Evolutionary conservation across 2,113 vertebrate species (phyloP).

Genomic region (Plecturocebus donacophilus): DNA sequence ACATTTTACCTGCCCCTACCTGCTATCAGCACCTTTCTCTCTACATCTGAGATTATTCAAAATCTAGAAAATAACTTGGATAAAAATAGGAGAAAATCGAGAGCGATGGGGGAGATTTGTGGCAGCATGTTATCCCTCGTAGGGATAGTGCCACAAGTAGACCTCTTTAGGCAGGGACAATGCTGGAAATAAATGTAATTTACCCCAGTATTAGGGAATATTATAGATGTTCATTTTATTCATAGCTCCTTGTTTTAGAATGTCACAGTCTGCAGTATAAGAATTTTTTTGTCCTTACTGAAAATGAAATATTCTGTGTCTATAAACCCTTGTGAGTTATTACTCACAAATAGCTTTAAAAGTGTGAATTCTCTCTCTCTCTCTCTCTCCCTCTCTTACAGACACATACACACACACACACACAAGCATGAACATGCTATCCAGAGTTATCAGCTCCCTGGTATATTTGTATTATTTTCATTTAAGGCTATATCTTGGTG

Average conservation of each 20-base stretch:
- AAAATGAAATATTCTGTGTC: neutral
- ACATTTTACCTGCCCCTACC: neutral
- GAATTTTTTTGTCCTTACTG: neutral
- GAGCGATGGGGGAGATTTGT: too few relatives aligned
- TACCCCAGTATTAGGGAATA: neutral
- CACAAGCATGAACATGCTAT: neutral
- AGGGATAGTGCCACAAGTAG: neutral
- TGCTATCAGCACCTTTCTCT: neutral
- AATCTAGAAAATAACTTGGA: neutral
- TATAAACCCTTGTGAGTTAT: neutral
- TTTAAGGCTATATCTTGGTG: neutral
- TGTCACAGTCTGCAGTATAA: neutral
- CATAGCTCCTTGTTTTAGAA: neutral
- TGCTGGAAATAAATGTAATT: neutral
- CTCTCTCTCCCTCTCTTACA: too few relatives aligned
- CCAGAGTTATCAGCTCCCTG: neutral
- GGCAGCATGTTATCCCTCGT: neutral
- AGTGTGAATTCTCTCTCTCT: too few relatives aligned
- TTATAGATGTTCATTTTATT: neutral
- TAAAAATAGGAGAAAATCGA: neutral
- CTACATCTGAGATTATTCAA: neutral
- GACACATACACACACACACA: too few relatives aligned
- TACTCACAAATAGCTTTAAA: neutral
- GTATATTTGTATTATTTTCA: neutral
- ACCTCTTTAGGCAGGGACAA: neutral